A percentile compares a stretch with the other conserved stretches of the same genome.
Conservation (phyloP, 1,140 invertebrate species). For the Bombus huntii region DNA sequence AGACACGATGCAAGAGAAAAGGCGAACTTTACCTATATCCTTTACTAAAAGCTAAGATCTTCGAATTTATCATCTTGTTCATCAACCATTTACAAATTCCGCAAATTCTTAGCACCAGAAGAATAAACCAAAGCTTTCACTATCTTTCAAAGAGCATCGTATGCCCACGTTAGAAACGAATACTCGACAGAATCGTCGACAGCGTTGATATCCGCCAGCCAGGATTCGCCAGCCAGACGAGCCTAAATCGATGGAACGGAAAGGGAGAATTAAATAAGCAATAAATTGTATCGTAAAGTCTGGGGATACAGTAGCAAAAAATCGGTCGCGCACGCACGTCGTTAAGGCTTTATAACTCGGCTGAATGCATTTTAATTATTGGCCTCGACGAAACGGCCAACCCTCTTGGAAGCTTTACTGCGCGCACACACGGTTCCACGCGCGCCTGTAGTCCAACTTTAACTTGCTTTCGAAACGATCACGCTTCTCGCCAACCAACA, state of each 20-base stretch:
- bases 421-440: not conserved
- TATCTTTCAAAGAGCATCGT: not conserved
- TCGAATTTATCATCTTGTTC: no score
- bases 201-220: not conserved
- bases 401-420: not conserved
- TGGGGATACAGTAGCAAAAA: slow-evolving; percentile 59
- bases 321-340: slow-evolving; percentile 65
- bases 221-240: not conserved
- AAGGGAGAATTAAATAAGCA: slow-evolving; percentile 70
- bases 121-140: not conserved
- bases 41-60: no score
- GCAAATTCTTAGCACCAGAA: no score
- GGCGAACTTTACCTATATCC: no score
- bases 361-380: slow-evolving; percentile 75
- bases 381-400: slow-evolving; percentile 44
- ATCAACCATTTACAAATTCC: no score
- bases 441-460: not conserved
- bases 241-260: slow-evolving; percentile 60
- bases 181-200: not conserved
- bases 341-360: slow-evolving; percentile 73
- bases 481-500: not conserved
- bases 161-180: not conserved
- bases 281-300: slow-evolving; percentile 71
- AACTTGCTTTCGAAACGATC: no score
- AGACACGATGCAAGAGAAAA: no score